These are phyloP conservation scores for Asobara japonica DNA, from an alignment of 1,140 invertebrate genomes.

Conservation along the genomic window DNA sequence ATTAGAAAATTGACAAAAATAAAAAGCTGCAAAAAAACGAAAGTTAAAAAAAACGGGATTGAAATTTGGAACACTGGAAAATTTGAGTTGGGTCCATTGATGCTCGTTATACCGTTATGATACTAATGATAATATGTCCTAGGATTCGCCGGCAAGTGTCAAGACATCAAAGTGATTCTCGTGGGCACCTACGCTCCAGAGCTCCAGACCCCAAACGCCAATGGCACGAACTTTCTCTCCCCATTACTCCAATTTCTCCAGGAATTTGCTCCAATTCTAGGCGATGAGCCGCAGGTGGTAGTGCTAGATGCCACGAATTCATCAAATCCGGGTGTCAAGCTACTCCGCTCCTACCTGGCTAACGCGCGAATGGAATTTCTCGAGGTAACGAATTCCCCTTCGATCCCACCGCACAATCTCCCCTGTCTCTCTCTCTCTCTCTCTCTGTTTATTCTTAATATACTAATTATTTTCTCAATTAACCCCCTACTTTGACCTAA, in stretches of 20 bases:
- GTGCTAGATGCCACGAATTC: constrained; percentile 64
- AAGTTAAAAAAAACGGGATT: too few relatives aligned
- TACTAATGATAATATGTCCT: too few relatives aligned
- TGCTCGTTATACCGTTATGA: too few relatives aligned
- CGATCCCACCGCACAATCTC: neutral
- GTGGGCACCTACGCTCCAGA: constrained; percentile 64
- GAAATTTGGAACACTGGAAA: too few relatives aligned
- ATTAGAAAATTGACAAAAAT: too few relatives aligned
- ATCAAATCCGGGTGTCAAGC: constrained; percentile 64
- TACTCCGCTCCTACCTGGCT: constrained; percentile 60
- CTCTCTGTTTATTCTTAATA: too few relatives aligned
- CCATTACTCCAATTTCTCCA: constrained; percentile 59
- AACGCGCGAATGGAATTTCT: constrained; percentile 59
- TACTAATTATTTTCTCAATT: constrained; percentile 18
- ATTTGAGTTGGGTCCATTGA: too few relatives aligned
- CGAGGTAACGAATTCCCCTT: constrained; percentile 53
- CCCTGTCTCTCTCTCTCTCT: neutral
- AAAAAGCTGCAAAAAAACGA: too few relatives aligned
- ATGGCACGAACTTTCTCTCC: constrained; percentile 53
- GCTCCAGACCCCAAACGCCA: constrained; percentile 55
- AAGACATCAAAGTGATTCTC: constrained; percentile 61
- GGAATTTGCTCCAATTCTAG: constrained; percentile 60
- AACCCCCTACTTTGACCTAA: constrained; percentile 37
- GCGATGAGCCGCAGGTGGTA: constrained; percentile 60
- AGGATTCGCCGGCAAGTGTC: constrained; percentile 62